These are phyloP conservation scores for Triplophysa yarkandensis DNA, from an alignment of 2,797 vertebrate species.

Conservation along the genomic window DNA sequence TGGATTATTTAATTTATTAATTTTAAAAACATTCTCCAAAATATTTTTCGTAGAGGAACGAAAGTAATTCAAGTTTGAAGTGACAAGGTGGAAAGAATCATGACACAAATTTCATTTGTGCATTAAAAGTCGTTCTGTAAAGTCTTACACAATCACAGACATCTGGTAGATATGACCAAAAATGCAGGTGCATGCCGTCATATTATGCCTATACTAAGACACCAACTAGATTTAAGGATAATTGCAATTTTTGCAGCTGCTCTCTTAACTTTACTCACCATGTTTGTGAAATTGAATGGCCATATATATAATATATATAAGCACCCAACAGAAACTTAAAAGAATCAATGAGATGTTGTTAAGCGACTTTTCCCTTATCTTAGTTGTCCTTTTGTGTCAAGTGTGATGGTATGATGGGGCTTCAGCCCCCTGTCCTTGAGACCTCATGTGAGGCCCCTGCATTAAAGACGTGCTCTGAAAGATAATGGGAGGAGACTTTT, in stretches of 20 bases:
- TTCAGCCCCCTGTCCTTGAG: background rate
- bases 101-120: too few species aligned
- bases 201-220: constrained; percentile 12
- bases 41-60: too few species aligned
- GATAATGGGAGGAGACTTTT: constrained; percentile 7
- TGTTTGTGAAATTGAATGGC: too few species aligned
- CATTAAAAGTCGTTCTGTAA: too few species aligned
- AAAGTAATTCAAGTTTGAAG: too few species aligned
- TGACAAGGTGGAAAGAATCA: too few species aligned
- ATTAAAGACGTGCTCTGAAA: constrained; percentile 40
- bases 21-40: too few species aligned
- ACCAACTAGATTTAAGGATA: constrained; percentile 9
- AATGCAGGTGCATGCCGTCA: background rate
- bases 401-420: constrained; percentile 8
- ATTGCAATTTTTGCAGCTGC: too few species aligned
- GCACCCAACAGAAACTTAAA: background rate
- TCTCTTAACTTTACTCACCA: too few species aligned
- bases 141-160: constrained; percentile 11
- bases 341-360: background rate
- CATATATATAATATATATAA: too few species aligned
- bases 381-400: constrained; percentile 35
- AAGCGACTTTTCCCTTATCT: background rate
- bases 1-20: too few species aligned
- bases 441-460: constrained; percentile 24
- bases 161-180: background rate